Base-by-base conservation (phyloP, 1,140 invertebrate species). In the Microplitis demolitor region DNA sequence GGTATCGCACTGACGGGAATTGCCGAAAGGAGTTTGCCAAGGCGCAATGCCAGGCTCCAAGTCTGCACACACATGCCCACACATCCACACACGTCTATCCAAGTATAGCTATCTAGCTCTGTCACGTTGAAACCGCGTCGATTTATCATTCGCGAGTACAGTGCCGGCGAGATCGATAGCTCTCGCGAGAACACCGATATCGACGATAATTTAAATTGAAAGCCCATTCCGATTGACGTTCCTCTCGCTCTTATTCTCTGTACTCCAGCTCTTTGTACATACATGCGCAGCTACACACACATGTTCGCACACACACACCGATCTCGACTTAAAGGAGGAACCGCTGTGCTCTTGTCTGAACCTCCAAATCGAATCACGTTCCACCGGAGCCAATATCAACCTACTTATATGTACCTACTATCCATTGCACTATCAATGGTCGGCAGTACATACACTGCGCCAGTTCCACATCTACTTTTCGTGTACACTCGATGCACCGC, bases 191-290 rank as follows among this genome's bases (percentile, higher is more conserved):
- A 37, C 62, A 50, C 39, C 37, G 62, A 64, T 64, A 64, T 64
- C 62, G 37, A 64, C 13, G 62, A 64, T 64, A 64, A 64, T 64
- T 64, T 64, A 64, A 64, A 50, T 64, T 64, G 62, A 64, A 64
- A 64, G 62, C 62, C 62, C 62, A 64, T 64, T 64, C 62, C 37
- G 39, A 50, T 64, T 50, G 62, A 50, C 34, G 62, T 64, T 45
- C 4, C 62, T 37, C 24, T n/a, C 45, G 35, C 37, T 45, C 35
- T 64, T 24, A 24, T 24, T 24, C 24, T 24, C 24, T 24, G 24
- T 24, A 24, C 35, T 16, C 39, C 37, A 24, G 4, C 62, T 45
- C 39, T 9, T 45, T 45, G 6, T 45, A 6, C 39, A 9, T 11
- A 45, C 6, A 45, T 3, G 11, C 6, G 39, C 39, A 9, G 4